Percentiles rank a stretch among this genome's conserved stretches.
Evolutionary conservation across 2,113 vertebrate species (phyloP).

Genomic region (Panthera leo): DNA sequence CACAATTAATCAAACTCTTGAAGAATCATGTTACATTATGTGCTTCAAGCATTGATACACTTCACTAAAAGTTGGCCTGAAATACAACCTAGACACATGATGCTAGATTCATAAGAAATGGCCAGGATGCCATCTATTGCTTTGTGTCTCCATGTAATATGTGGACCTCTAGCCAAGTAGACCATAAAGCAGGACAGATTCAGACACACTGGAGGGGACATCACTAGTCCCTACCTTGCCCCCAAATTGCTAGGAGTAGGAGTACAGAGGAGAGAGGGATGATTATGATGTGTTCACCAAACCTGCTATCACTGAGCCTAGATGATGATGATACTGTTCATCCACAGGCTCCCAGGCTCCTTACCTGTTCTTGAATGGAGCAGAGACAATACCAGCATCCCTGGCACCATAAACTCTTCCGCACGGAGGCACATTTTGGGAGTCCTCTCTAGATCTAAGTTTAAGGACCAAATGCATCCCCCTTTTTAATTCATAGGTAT

Average conservation of each 20-base stretch:
- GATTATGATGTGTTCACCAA: neutral
- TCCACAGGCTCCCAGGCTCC: neutral
- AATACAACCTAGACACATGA: conserved; percentile 41
- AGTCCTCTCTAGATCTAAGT: neutral
- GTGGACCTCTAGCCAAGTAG: neutral
- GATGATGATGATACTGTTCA: neutral
- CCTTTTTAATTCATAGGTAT: neutral
- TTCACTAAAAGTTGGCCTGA: conserved; percentile 72
- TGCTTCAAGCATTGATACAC: conserved; percentile 72
- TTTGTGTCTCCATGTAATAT: neutral
- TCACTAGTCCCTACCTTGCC: conserved; percentile 1
- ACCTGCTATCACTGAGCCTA: neutral
- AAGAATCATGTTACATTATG: conserved; percentile 74
- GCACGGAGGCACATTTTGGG: neutral
- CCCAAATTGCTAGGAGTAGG: conserved; percentile 25
- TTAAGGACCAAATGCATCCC: neutral
- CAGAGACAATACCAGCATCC: neutral
- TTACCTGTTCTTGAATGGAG: neutral
- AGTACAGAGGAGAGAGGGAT: neutral
- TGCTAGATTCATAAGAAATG: conserved; percentile 34
- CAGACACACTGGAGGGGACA: neutral
- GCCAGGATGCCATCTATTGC: neutral
- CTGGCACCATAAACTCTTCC: neutral
- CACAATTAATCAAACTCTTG: conserved; percentile 82
- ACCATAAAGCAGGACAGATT: neutral